A percentile compares a stretch with the other conserved stretches of the same genome.
phyloP scores from a whole-genome alignment of 1,140 invertebrate species.

The Caenorhabditis tropicalis region DNA sequence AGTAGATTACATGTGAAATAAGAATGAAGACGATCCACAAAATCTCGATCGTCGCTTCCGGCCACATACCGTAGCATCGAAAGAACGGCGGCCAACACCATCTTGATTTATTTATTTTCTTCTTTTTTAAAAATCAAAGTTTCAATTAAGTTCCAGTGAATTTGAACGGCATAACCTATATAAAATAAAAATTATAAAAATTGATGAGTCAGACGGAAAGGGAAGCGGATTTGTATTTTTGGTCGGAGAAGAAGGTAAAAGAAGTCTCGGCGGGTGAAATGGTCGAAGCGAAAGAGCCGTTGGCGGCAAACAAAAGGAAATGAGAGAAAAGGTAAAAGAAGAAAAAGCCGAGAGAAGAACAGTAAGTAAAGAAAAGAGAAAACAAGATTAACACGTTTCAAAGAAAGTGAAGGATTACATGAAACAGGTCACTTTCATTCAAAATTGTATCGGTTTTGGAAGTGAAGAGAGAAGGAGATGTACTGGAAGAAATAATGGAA shows the following conservation, averaged over 20 bases:
- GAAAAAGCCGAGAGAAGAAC: too few species aligned
- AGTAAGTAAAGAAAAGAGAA: slow-evolving; percentile 7
- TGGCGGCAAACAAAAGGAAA: slow-evolving; percentile 10
- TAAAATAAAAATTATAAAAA: not conserved
- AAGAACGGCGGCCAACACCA: slow-evolving; percentile 60
- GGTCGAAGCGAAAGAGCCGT: not conserved
- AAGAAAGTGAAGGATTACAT: slow-evolving; percentile 35
- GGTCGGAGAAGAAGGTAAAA: not conserved
- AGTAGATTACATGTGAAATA: slow-evolving; percentile 61
- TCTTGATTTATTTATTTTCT: slow-evolving; percentile 30
- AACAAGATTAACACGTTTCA: not conserved
- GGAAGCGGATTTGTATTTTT: not conserved
- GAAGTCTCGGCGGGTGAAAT: not conserved
- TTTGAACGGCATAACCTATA: slow-evolving; percentile 22
- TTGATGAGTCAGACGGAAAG: not conserved
- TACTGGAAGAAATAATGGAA: not conserved
- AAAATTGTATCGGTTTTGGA: not conserved
- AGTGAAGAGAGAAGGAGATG: not conserved
- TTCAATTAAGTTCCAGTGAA: not conserved
- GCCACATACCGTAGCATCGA: slow-evolving; percentile 62
- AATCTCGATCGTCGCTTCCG: slow-evolving; percentile 59
- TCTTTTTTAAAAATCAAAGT: too few species aligned
- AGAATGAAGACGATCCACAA: slow-evolving; percentile 60
- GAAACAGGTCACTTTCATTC: not conserved
- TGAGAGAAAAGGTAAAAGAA: not conserved